Conservation (phyloP, 2,797 vertebrate species). For the Onychomys leucogaster region DNA sequence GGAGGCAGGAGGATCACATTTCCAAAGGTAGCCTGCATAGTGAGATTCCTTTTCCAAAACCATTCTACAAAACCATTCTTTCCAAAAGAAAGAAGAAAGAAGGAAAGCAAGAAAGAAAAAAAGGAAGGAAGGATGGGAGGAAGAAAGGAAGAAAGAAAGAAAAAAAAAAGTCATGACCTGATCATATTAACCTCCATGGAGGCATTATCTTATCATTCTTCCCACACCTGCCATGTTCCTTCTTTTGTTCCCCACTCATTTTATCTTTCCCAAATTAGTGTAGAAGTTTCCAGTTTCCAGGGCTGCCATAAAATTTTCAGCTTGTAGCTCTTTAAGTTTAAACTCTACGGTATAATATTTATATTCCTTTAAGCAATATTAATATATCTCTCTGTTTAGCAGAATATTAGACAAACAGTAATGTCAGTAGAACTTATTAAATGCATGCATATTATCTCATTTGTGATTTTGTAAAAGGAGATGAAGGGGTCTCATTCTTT, state of each 20-base stretch:
- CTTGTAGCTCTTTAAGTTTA: background rate
- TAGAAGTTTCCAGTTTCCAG: background rate
- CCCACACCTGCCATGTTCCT: too few species aligned
- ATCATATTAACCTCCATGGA: background rate
- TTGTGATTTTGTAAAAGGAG: background rate
- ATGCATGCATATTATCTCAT: background rate
- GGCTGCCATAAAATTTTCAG: background rate
- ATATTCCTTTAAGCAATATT: background rate
- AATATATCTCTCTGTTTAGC: background rate
- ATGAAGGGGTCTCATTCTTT: background rate
- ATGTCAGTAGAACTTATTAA: background rate
- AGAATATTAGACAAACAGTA: background rate
- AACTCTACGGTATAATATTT: background rate
- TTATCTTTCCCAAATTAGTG: background rate
- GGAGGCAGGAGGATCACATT: background rate
- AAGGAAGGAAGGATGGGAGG: rapidly evolving
- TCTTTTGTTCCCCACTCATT: background rate
- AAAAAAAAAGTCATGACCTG: background rate
- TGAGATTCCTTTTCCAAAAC: background rate
- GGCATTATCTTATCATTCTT: background rate
- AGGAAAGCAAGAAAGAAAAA: background rate
- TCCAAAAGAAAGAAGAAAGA: background rate
- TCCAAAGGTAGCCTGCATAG: background rate
- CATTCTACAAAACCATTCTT: too few species aligned
- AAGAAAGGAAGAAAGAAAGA: rapidly evolving